Evolutionary conservation across 2,113 vertebrate genomes (phyloP).

Genomic region (Ibidorhyncha struthersii): DNA sequence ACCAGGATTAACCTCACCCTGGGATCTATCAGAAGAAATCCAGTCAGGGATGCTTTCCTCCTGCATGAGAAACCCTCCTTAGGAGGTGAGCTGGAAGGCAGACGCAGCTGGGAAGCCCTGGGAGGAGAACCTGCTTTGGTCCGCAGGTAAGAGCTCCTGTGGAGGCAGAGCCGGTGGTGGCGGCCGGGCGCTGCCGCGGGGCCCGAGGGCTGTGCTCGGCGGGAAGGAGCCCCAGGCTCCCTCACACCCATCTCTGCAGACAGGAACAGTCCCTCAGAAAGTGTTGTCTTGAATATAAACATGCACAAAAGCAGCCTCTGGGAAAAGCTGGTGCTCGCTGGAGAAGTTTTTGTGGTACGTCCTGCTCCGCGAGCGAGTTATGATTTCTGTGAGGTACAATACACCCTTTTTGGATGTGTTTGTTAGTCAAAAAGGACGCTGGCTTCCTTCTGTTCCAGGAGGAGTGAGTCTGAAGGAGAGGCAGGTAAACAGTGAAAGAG

Average conservation of each 20-base stretch:
- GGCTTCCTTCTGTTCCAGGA: conserved; percentile 31
- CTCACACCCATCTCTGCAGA: not conserved
- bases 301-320: not conserved
- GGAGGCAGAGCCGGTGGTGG: not conserved
- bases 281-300: not conserved
- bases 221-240: not conserved
- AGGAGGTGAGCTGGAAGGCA: not conserved
- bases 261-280: not conserved
- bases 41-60: not conserved
- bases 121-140: not conserved
- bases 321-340: not conserved
- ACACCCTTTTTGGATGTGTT: conserved; percentile 29
- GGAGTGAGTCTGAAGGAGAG: not conserved
- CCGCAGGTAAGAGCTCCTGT: not conserved
- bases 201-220: accelerated
- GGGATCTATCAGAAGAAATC: not conserved
- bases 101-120: not conserved
- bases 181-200: accelerated
- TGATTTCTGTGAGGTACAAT: not conserved
- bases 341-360: conserved; percentile 16
- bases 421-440: conserved; percentile 35
- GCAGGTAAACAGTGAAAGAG: conserved; percentile 25
- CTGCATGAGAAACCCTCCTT: not conserved
- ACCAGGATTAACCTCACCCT: not conserved
- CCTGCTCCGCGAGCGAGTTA: not conserved